Conservation (phyloP, 2,888 invertebrate species). For the Campoletis raptor region DNA sequence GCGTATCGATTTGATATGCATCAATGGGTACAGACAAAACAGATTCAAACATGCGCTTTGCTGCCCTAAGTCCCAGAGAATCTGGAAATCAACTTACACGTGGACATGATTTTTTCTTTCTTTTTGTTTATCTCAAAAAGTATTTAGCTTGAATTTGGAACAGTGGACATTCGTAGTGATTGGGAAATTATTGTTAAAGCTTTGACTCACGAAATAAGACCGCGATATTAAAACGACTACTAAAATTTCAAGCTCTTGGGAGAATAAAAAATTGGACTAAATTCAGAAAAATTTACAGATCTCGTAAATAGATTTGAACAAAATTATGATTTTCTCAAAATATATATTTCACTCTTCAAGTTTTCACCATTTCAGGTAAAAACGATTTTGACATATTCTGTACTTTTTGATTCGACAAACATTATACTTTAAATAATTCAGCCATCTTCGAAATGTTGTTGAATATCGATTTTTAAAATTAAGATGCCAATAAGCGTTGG, state of each 20-base stretch:
- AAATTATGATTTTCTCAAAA: too few relatives aligned
- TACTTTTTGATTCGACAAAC: not conserved
- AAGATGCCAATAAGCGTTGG: not conserved
- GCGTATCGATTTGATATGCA: constrained; percentile 45
- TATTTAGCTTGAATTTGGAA: not conserved
- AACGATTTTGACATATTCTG: not conserved
- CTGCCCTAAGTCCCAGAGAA: not conserved
- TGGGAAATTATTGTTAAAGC: not conserved
- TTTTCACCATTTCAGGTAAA: not conserved
- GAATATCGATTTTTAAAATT: not conserved
- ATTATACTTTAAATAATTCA: not conserved
- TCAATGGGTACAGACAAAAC: constrained; percentile 14
- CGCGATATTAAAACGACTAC: too few relatives aligned
- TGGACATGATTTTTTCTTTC: not conserved
- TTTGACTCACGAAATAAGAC: not conserved
- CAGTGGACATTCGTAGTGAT: not conserved
- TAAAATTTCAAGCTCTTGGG: too few relatives aligned
- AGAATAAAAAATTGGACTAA: too few relatives aligned
- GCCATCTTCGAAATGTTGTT: not conserved
- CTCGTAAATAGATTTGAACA: too few relatives aligned
- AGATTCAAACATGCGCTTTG: not conserved
- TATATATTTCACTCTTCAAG: not conserved
- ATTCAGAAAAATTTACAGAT: too few relatives aligned
- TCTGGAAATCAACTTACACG: not conserved
- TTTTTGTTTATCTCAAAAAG: not conserved